phyloP scores from a whole-genome alignment of 1,140 invertebrate genomes.

The Drosophila varians region DNA sequence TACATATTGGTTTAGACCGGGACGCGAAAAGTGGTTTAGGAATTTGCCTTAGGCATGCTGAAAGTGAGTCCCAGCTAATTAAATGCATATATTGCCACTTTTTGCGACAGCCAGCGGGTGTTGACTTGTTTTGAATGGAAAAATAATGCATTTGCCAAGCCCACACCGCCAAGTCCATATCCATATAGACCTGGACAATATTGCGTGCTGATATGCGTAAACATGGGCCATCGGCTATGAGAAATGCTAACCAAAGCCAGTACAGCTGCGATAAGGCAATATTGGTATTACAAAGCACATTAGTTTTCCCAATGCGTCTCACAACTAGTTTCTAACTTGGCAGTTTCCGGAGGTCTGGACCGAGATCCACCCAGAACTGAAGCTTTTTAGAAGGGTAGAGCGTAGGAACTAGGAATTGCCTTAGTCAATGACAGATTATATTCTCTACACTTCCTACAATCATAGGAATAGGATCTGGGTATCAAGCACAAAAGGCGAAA shows the following conservation, averaged over 20 bases:
- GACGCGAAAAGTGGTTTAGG: conserved; percentile 25
- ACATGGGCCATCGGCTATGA: conserved; percentile 11
- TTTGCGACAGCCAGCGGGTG: conserved; percentile 1
- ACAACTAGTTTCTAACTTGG: conserved; percentile 6
- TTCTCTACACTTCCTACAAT: background rate
- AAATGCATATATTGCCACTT: conserved; percentile 11
- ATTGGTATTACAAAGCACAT: conserved; percentile 4
- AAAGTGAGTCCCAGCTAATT: conserved; percentile 30
- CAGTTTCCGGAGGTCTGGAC: background rate
- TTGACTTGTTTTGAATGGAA: conserved; percentile 39
- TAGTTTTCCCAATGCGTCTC: background rate
- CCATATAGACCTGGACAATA: conserved; percentile 22
- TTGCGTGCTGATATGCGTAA: conserved; percentile 52
- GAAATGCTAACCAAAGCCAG: conserved; percentile 4
- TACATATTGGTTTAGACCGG: background rate
- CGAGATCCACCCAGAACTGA: background rate
- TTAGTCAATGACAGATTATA: no score
- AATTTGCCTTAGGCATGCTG: conserved; percentile 7
- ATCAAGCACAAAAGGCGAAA: background rate
- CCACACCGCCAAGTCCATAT: conserved; percentile 10
- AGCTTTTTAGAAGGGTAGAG: no score
- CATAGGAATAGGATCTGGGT: background rate
- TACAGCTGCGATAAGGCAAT: conserved; percentile 19
- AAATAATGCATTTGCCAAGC: conserved; percentile 32
- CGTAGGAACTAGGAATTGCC: no score